Percentiles rank a stretch among this genome's conserved stretches.
Evolutionary conservation across 2,113 vertebrate species (phyloP).

Genomic region (Microcebus tavaratra): DNA sequence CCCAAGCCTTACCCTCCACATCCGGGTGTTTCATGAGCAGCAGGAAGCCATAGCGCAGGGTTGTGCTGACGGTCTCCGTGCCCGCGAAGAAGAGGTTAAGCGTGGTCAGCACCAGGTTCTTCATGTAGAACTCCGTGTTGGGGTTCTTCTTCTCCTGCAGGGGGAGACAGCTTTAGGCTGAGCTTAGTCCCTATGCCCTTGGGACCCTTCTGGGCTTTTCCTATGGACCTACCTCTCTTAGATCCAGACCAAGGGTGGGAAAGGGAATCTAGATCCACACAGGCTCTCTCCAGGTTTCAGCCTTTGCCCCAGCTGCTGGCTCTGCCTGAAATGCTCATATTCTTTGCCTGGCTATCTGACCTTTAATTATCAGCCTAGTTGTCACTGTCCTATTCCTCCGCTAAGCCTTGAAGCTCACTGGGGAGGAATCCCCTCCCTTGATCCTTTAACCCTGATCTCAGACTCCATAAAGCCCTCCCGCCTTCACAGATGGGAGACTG

Average conservation of each 20-base stretch:
- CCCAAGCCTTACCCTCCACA: slow-evolving; percentile 82
- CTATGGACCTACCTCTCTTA: not conserved
- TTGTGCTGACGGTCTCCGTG: slow-evolving; percentile 88
- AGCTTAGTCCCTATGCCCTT: not conserved
- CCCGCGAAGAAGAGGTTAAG: slow-evolving; percentile 87
- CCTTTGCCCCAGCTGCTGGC: not conserved
- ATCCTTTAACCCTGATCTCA: not conserved
- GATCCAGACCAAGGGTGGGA: not conserved
- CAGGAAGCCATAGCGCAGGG: slow-evolving; percentile 85
- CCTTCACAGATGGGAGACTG: not conserved
- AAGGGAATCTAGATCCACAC: not conserved
- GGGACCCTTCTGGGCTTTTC: not conserved
- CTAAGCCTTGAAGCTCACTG: too few relatives aligned
- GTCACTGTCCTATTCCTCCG: not conserved
- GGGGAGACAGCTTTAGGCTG: not conserved
- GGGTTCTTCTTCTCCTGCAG: slow-evolving; percentile 84
- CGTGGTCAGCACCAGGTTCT: slow-evolving; percentile 84
- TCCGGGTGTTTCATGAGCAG: slow-evolving; percentile 87
- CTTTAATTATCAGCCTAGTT: not conserved
- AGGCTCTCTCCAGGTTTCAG: not conserved
- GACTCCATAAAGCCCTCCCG: not conserved
- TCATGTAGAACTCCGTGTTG: slow-evolving; percentile 83
- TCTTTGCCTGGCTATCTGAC: not conserved
- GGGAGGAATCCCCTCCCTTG: not conserved
- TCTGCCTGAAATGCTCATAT: not conserved